Evolutionary conservation across 2,797 vertebrate species (phyloP).

Genomic region (Ispidina picta): DNA sequence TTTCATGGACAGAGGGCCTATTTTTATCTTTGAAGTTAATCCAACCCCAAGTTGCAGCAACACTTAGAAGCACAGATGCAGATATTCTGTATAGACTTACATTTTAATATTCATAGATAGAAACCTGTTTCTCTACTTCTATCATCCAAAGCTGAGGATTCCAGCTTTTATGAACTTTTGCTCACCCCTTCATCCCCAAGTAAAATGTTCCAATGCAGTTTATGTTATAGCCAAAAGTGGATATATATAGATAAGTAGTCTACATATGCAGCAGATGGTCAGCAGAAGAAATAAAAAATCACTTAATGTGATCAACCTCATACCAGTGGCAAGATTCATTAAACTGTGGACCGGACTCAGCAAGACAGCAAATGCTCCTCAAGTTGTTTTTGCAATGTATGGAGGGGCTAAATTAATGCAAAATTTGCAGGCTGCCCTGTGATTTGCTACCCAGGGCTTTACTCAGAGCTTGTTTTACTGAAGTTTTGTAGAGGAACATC

Average conservation of each 20-base stretch:
- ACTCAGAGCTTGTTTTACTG: neutral
- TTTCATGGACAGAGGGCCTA: slow-evolving; percentile 56
- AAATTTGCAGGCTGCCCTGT: neutral
- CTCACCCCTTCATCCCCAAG: neutral
- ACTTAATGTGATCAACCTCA: neutral
- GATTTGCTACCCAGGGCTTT: neutral
- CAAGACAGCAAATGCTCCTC: slow-evolving; percentile 29
- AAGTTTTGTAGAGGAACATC: neutral
- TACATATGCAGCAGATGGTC: neutral
- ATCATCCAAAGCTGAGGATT: neutral
- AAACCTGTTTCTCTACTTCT: neutral
- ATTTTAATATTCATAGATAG: slow-evolving; percentile 58
- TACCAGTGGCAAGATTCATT: slow-evolving; percentile 21
- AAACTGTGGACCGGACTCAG: slow-evolving; percentile 1
- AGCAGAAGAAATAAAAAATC: slow-evolving; percentile 26
- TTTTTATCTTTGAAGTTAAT: slow-evolving; percentile 73
- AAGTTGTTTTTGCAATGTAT: neutral
- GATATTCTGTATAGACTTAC: slow-evolving; percentile 51
- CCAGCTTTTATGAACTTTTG: neutral
- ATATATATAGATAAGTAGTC: neutral
- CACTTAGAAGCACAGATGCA: slow-evolving; percentile 70
- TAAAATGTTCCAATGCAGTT: neutral
- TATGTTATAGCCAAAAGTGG: neutral
- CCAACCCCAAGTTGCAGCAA: slow-evolving; percentile 33
- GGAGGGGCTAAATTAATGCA: slow-evolving; percentile 3